These are phyloP conservation scores for Felis chaus DNA, from an alignment of 2,113 vertebrate genomes.

Conservation along the genomic window DNA sequence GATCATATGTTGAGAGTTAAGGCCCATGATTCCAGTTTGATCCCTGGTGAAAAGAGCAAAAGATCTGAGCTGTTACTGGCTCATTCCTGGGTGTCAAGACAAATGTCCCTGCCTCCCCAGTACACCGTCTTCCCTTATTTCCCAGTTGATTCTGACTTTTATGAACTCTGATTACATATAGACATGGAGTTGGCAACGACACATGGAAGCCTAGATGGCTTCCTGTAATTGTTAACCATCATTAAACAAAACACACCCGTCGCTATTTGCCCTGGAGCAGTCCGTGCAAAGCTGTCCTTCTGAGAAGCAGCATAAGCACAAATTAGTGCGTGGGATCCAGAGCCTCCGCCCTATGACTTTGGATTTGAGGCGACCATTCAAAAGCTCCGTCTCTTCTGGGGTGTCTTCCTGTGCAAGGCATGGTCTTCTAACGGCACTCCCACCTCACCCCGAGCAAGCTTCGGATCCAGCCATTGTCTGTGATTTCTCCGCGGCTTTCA, in stretches of 20 bases:
- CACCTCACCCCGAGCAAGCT: rapidly evolving
- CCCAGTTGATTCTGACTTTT: neutral
- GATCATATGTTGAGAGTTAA: neutral
- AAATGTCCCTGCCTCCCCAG: no score
- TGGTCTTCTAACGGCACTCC: rapidly evolving
- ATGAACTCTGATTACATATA: neutral
- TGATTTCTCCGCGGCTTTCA: neutral
- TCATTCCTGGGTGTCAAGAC: neutral
- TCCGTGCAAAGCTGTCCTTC: neutral
- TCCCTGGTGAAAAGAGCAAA: neutral
- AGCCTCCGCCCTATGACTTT: neutral
- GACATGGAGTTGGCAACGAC: neutral
- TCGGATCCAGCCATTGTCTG: neutral
- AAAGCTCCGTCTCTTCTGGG: neutral
- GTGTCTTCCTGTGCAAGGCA: neutral
- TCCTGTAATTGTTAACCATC: neutral
- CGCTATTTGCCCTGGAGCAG: neutral
- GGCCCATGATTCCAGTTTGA: neutral
- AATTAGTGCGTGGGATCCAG: rapidly evolving
- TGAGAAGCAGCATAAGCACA: neutral
- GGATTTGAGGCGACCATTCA: neutral
- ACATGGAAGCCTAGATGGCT: neutral
- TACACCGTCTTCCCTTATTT: neutral
- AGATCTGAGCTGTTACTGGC: neutral
- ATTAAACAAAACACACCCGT: neutral